phyloP scores from a whole-genome alignment of 2,888 invertebrate genomes.

The Phlogophora meticulosa region DNA sequence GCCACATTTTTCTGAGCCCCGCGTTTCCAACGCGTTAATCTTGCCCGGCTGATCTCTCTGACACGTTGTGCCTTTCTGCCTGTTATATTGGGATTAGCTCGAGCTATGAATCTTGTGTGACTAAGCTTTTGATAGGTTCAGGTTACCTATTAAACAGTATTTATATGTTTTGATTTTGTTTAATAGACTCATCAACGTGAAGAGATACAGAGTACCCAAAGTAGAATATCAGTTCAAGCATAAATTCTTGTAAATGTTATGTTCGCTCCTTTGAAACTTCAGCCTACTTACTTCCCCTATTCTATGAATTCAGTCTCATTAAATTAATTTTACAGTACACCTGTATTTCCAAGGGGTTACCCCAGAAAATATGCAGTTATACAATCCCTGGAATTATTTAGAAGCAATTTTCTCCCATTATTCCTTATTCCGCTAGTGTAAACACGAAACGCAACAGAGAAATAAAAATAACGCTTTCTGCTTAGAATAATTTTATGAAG shows the following conservation, averaged over 20 bases:
- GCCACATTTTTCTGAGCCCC: conserved; percentile 47
- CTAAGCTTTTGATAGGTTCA: not conserved
- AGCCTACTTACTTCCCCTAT: not conserved
- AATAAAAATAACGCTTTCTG: conserved; percentile 67
- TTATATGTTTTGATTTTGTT: not conserved
- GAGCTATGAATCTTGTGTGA: conserved; percentile 9
- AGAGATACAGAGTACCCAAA: not conserved
- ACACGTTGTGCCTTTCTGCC: conserved; percentile 43
- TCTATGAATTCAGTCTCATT: conserved; percentile 2
- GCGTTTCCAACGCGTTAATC: conserved; percentile 51
- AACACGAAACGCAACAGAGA: conserved; percentile 62
- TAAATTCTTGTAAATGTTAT: not conserved
- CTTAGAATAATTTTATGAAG: conserved; percentile 69
- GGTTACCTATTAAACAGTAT: not conserved
- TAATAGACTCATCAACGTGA: not conserved
- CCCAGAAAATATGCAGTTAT: not conserved
- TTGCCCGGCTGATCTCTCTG: conserved; percentile 51
- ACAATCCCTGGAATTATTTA: conserved; percentile 35
- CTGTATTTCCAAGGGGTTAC: not conserved
- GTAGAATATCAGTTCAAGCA: not conserved
- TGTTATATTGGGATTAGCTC: conserved; percentile 37
- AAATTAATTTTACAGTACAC: not conserved
- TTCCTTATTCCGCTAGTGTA: conserved; percentile 37
- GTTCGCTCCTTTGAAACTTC: not conserved
- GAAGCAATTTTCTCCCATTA: conserved; percentile 49